Evolutionary conservation across 2,797 vertebrate species (phyloP), one percentile per base, ranked within the genome.

Genomic region (Sebastiscus tertius): DNA sequence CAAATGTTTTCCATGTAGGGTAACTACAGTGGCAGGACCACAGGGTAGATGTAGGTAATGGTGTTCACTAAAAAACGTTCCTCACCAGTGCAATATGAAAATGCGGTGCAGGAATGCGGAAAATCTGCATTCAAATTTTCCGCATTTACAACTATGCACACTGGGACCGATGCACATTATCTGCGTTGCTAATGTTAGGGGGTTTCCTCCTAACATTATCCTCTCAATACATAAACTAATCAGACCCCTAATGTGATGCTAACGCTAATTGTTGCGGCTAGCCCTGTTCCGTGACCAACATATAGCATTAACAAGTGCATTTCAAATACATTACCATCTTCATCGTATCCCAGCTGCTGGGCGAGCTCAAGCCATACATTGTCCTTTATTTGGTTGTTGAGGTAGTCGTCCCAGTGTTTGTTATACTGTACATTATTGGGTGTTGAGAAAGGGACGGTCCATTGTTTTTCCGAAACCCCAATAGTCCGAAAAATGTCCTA

Each of bases 1-100:
- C 6, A 60, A 59, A 87, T 74, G 52, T 52, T 80, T 85, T 85
- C 61, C 74, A 84, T 84, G 67, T 85, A 85, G 52, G 63, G 77
- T 79, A 68, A 83, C 71, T 72, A 63, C 42, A 66, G 67, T 62
- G 58, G 54, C 33, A 75, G 29, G 56, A 72, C 68, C 63, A 10
- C 24, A 39, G 66, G 49, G 59, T 52, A 49, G 49, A 74, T 75
- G 49, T 84, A 33, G 24, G 72, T 81, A 61, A 58, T 59, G 54
- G 58, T 10, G 64, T 88, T 24, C 24, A 24, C 24, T 24, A 39
- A 33, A 54, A 54, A 5, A 10, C 10, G 10, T 54, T 54, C 16
- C 9, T 54, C 9, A 54, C 52, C 52, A 54, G 9, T 54, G 8
- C n/a, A n/a, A 54, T 54, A 18, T 10, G n/a, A 54, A 22, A 54